Evolutionary conservation across 1,140 invertebrate genomes (phyloP).

Genomic region (Calosoma granatense): DNA sequence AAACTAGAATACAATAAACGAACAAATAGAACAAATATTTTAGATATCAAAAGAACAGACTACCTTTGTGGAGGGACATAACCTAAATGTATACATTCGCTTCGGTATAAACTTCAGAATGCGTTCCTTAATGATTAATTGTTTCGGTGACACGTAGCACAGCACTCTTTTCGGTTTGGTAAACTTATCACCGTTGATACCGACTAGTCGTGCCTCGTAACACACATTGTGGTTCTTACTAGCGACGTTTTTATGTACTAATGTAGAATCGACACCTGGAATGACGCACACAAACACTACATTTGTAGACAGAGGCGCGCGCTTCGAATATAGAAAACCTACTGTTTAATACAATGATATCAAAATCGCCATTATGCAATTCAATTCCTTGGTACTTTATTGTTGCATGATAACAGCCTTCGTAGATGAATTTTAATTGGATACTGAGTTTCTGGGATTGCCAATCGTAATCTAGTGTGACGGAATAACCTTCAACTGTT

Average conservation of each 20-base stretch:
- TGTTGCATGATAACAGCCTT: conserved; percentile 72
- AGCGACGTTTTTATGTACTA: conserved; percentile 78
- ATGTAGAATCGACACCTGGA: conserved; percentile 65
- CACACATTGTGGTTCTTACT: conserved; percentile 74
- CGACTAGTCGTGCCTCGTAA: conserved; percentile 74
- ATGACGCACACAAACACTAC: conserved; percentile 14
- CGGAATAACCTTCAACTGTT: conserved; percentile 44
- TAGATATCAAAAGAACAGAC: neutral
- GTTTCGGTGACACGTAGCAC: conserved; percentile 79
- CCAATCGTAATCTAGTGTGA: conserved; percentile 52
- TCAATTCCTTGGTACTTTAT: conserved; percentile 67
- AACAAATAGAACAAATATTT: conserved; percentile 10
- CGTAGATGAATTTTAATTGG: conserved; percentile 54
- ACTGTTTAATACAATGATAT: conserved; percentile 85
- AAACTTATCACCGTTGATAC: conserved; percentile 50
- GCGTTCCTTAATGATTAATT: conserved; percentile 86
- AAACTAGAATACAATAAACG: conserved; percentile 33
- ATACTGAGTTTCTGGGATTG: conserved; percentile 51
- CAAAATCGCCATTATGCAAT: conserved; percentile 83
- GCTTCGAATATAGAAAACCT: conserved; percentile 31
- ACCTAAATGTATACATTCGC: conserved; percentile 79
- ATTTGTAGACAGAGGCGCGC: neutral
- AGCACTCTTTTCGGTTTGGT: conserved; percentile 76
- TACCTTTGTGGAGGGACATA: conserved; percentile 87
- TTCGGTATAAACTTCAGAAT: conserved; percentile 87